Evolutionary conservation across 2,797 vertebrate genomes (phyloP).

Genomic region (Falco concolor): DNA sequence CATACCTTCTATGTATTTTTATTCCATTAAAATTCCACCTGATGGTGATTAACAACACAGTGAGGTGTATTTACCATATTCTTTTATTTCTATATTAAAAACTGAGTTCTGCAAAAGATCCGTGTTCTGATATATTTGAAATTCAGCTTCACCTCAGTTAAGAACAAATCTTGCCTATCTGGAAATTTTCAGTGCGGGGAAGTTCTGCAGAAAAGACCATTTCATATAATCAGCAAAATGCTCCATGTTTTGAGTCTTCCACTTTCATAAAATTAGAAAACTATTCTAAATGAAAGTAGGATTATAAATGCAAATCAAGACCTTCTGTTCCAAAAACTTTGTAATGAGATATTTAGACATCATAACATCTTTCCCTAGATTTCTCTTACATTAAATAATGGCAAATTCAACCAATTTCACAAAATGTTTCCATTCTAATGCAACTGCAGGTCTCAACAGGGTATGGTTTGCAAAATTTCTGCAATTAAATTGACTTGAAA

Average conservation of each 20-base stretch:
- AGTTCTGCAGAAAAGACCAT: not conserved
- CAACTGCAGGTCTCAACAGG: not conserved
- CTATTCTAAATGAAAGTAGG: not conserved
- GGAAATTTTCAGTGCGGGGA: not conserved
- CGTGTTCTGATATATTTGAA: not conserved
- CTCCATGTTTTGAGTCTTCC: not conserved
- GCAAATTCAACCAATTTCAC: not conserved
- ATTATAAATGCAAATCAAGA: not conserved
- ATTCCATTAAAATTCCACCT: not conserved
- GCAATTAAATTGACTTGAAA: not conserved
- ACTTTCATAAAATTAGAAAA: not conserved
- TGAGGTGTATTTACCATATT: not conserved
- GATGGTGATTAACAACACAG: not conserved
- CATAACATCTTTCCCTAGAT: not conserved
- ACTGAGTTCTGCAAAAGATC: not conserved
- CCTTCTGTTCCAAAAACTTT: not conserved
- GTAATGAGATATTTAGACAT: not conserved
- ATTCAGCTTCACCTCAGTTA: not conserved
- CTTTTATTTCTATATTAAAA: not conserved
- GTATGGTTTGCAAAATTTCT: not conserved
- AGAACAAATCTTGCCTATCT: not conserved
- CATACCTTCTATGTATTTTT: not conserved
- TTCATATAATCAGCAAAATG: not conserved
- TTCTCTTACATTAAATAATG: not conserved
- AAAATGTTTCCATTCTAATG: fast-evolving